Evolutionary conservation across 2,797 vertebrate genomes (phyloP), one percentile per base, ranked within the genome.

Genomic region (Ptychobarbus kaznakovi): DNA sequence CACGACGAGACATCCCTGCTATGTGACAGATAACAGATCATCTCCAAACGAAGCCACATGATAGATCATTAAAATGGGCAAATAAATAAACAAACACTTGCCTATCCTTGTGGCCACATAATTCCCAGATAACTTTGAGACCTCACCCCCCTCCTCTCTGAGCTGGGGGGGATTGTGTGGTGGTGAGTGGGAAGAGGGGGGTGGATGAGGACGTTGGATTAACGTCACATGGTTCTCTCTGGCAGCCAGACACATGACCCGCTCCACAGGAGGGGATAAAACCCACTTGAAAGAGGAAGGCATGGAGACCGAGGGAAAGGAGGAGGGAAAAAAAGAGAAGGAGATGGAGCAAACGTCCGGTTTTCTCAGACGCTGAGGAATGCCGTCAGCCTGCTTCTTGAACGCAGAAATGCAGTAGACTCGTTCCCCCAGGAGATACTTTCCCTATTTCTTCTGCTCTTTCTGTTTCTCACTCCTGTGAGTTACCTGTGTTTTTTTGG

Each of bases 211-310:
- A 80, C 58, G 86, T 74, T 87, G 87, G 89, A 92, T 91, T 92
- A 91, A 87, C 87, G 68, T 92, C 91, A 92, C 91, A 92, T 91
- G 91, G 90, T 89, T 84, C 89, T 86, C 76, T 88, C 87, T 84
- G 88, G 88, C 91, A 90, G 88, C 89, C 89, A 90, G 89, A 90
- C 91, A 90, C 91, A 92, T 92, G 91, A 92, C 91, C 91, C 87
- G 77, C 90, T 88, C 89, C 89, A 89, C 85, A 85, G 90, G 88
- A 90, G 90, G 84, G 89, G 89, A 91, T 90, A 92, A 90, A 92
- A 89, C 91, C 89, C 90, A 90, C 89, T 90, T 89, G 86, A 90
- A 92, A 89, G 89, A 90, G 84, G 86, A 82, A 20, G 87, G 83
- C 81, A 88, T 65, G 82, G 87, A 90, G 87, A 84, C 80, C 66